Percentiles rank a stretch among this genome's conserved stretches.
Conservation (phyloP, 30 jellyfish, hydroid and myxozoan species). For the Pseudorhiza aurosa region DNA sequence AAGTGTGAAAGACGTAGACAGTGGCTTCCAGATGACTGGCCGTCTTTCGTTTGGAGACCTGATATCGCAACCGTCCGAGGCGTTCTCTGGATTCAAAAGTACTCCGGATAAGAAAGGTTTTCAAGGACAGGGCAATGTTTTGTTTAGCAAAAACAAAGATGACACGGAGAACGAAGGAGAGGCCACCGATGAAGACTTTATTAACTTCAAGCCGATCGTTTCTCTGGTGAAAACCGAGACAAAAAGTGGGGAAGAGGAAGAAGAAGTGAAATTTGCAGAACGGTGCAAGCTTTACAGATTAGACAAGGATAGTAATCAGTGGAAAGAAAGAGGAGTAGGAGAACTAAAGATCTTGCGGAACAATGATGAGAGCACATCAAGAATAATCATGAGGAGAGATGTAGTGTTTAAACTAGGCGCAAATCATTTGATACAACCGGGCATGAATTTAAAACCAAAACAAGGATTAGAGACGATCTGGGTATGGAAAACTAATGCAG, state of each 20-base stretch:
- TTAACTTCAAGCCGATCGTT: slow-evolving; percentile 89
- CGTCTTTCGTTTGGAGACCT: slow-evolving; percentile 50
- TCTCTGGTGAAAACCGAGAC: slow-evolving; percentile 51
- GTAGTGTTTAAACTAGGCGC: slow-evolving; percentile 82
- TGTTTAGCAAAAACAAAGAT: background rate
- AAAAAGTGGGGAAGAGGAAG: slow-evolving; percentile 90
- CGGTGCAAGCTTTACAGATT: slow-evolving; percentile 92
- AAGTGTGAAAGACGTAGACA: background rate
- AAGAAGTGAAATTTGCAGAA: slow-evolving; percentile 64
- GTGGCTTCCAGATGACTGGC: background rate
- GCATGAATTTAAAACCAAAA: slow-evolving; percentile 65
- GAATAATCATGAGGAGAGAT: slow-evolving; percentile 91
- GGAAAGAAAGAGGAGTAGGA: slow-evolving; percentile 99
- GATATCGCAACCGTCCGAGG: background rate
- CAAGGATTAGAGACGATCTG: slow-evolving; percentile 78
- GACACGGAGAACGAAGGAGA: background rate
- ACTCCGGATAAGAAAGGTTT: slow-evolving; percentile 7
- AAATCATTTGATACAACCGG: slow-evolving; percentile 88
- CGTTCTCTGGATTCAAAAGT: slow-evolving; percentile 1
- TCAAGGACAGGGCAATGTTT: slow-evolving; percentile 29
- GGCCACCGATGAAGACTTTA: slow-evolving; percentile 1
- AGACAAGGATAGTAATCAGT: slow-evolving; percentile 54
- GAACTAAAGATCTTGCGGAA: slow-evolving; percentile 75
- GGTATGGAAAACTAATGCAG: slow-evolving; percentile 88
- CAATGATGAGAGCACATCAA: slow-evolving; percentile 21